Evolutionary conservation across 2,113 vertebrate species (phyloP), one percentile per base, ranked within the genome.

Genomic region (Gasterosteus aculeatus): DNA sequence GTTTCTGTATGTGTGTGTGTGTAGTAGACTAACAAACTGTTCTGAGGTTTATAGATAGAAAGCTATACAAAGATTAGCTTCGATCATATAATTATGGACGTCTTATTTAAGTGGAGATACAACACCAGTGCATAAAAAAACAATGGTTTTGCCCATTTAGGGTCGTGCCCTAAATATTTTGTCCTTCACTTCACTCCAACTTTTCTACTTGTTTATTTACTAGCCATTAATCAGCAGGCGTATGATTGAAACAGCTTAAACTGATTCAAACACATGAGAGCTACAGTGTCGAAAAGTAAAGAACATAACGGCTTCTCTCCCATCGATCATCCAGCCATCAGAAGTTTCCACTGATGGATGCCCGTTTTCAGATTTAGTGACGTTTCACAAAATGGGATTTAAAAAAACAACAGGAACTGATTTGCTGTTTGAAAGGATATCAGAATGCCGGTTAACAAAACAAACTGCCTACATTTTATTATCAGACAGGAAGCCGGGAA

Each of bases 1-100:
- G 54, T 80, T 26, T 84, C 57, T 74, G 49, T 39, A 38, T 54
- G 75, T 64, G 47, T 58, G 29, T 64, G 63, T 69, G 49, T 89
- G 65, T 64, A 18, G 39, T 44, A 79, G 44, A 85, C 64, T 72
- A 83, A 72, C 72, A 70, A 70, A 78, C 60, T 82, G 46, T 8
- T 79, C 79, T 85, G 62, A 87, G 83, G 85, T 75, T 74, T 77
- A 80, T 16, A 82, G 77, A 84, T 70, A 76, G 47, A 83, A 83
- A 73, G 72, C 65, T 72, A 79, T 75, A 81, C 71, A 39, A 78
- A 46, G 54, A 72, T 62, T 29, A 65, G 69, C 59, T 83, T 73
- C 64, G 62, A 67, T 83, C 46, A 65, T 58, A 54, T 51, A 68
- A 78, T 72, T 80, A 64, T 19, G 31, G 41, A 75, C 65, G 22